Evolutionary conservation across 2,797 vertebrate species (phyloP).

Genomic region (Pseudopleuronectes americanus): DNA sequence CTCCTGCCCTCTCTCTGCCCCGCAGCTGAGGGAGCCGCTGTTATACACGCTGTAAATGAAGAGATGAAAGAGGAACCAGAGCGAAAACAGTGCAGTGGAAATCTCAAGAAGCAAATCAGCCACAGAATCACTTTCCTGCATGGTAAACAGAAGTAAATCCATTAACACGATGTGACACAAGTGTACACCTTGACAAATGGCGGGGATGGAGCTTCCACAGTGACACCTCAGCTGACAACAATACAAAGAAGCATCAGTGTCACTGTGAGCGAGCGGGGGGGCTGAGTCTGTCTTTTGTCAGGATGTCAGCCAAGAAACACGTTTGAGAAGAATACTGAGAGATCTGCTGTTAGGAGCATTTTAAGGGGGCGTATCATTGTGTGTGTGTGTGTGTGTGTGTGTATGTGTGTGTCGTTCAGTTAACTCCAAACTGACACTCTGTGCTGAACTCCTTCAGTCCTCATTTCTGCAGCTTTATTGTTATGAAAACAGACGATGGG

Average conservation of each 20-base stretch:
- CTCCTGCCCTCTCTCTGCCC: slow-evolving; percentile 24
- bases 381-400: not conserved
- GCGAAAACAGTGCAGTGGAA: slow-evolving; percentile 8
- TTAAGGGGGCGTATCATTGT: too few species aligned
- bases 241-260: slow-evolving; percentile 18
- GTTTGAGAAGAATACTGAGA: not conserved
- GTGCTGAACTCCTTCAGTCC: slow-evolving; percentile 25
- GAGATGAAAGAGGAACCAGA: slow-evolving; percentile 39
- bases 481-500: slow-evolving; percentile 37
- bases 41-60: slow-evolving; percentile 2
- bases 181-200: slow-evolving; percentile 10
- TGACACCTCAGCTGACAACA: slow-evolving; percentile 6
- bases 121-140: slow-evolving; percentile 16
- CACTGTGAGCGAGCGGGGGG: slow-evolving; percentile 18
- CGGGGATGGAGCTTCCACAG: slow-evolving; percentile 30
- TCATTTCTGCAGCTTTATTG: slow-evolving; percentile 45
- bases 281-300: slow-evolving; percentile 38
- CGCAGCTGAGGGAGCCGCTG: slow-evolving; percentile 24
- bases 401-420: slow-evolving; percentile 8
- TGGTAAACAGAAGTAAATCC: slow-evolving; percentile 17
- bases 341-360: slow-evolving; percentile 3
- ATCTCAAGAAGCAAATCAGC: slow-evolving; percentile 6
- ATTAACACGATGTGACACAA: not conserved
- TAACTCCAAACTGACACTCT: slow-evolving; percentile 26
- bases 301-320: slow-evolving; percentile 39